A percentile compares a stretch with the other conserved stretches of the same genome.
Conservation (phyloP, 2,888 invertebrate species). For the Chrysomela aeneicollis region DNA sequence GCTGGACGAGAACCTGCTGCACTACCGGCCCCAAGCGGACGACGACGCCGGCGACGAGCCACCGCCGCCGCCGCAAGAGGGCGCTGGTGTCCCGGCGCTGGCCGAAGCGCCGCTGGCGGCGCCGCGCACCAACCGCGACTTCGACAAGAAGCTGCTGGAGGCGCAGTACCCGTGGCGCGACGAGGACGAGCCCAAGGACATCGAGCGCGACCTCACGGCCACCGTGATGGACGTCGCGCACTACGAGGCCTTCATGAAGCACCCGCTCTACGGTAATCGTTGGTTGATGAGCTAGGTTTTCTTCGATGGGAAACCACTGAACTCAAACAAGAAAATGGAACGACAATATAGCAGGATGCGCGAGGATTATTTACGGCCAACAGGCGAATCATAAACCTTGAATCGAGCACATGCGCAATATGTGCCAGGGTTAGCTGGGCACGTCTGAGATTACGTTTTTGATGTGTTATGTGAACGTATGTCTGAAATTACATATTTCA, state of each 20-base stretch:
- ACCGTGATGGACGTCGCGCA: constrained; percentile 75
- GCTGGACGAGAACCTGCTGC: constrained; percentile 50
- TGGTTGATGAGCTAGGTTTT: too few species aligned
- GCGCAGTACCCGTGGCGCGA: constrained; percentile 62
- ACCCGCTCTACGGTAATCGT: constrained; percentile 28
- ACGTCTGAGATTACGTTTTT: too few species aligned
- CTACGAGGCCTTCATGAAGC: constrained; percentile 69
- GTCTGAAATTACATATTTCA: too few species aligned
- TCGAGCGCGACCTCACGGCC: constrained; percentile 68
- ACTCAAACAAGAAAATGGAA: too few species aligned
- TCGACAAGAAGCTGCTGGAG: constrained; percentile 61
- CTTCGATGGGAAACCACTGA: too few species aligned
- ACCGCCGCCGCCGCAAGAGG: constrained; percentile 49
- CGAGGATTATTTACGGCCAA: too few species aligned
- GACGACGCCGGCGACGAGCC: constrained; percentile 37
- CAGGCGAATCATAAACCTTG: too few species aligned
- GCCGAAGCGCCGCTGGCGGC: not conserved
- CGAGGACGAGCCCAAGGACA: constrained; percentile 72
- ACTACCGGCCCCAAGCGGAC: constrained; percentile 43
- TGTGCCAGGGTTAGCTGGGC: too few species aligned
- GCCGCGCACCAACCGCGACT: constrained; percentile 50
- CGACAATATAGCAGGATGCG: too few species aligned
- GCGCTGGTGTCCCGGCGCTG: constrained; percentile 61
- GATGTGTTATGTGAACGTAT: too few species aligned
- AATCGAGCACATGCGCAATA: too few species aligned